Conservation (phyloP, 2,888 invertebrate species). For the Drosophila peninsularis region DNA sequence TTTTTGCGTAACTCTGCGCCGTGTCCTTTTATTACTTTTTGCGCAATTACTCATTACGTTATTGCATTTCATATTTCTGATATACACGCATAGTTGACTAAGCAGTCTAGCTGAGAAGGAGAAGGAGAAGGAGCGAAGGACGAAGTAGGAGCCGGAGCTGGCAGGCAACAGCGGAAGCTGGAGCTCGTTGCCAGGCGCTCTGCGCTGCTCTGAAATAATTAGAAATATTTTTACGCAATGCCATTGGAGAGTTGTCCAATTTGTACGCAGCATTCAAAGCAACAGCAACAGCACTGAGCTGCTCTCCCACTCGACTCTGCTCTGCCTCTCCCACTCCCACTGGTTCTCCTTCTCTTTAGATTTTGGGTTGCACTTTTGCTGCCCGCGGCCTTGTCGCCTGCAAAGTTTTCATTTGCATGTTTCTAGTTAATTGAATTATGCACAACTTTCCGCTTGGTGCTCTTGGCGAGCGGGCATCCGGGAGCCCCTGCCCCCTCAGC, state of each 20-base stretch:
- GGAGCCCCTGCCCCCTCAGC: background rate
- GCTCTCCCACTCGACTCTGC: background rate
- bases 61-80: conserved; percentile 78
- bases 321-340: background rate
- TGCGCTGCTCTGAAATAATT: conserved; percentile 64
- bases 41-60: conserved; percentile 82
- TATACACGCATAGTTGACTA: conserved; percentile 73
- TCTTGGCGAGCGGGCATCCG: conserved; percentile 35
- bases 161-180: background rate
- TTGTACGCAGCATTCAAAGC: conserved; percentile 44
- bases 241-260: conserved; percentile 57
- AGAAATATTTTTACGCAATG: conserved; percentile 74
- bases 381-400: conserved; percentile 51
- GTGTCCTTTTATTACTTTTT: conserved; percentile 76
- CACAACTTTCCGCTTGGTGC: conserved; percentile 69
- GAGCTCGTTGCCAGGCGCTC: conserved; percentile 25
- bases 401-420: conserved; percentile 77
- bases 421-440: conserved; percentile 78
- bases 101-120: conserved; percentile 16
- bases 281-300: conserved; percentile 11
- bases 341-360: background rate
- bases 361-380: conserved; percentile 44
- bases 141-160: background rate
- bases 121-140: too few species aligned
- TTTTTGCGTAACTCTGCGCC: conserved; percentile 66